phyloP scores from a whole-genome alignment of 1,140 invertebrate species.

The Zaprionus camerounensis region DNA sequence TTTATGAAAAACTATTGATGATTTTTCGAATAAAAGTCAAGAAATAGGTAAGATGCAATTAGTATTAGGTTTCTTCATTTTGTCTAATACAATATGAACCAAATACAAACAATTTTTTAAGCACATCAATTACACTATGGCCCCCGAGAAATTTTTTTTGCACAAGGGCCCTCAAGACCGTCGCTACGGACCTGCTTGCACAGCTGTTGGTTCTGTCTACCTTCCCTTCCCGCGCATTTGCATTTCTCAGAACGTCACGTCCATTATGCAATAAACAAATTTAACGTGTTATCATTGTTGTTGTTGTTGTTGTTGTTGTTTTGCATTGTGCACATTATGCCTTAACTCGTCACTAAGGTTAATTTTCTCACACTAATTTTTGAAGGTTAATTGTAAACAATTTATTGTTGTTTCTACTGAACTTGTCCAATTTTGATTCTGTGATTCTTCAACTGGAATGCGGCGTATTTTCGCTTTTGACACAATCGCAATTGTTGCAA shows the following conservation, averaged over 20 bases:
- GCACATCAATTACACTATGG: no score
- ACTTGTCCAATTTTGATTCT: constrained; percentile 11
- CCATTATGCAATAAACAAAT: constrained; percentile 74
- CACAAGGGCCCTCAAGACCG: no score
- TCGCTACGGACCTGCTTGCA: background rate
- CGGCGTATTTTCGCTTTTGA: constrained; percentile 16
- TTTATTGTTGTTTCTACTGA: constrained; percentile 18
- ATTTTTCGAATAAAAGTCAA: no score
- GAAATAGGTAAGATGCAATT: no score
- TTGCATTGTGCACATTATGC: constrained; percentile 44
- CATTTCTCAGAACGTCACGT: constrained; percentile 46
- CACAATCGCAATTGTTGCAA: constrained; percentile 24
- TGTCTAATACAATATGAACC: no score
- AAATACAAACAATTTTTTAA: no score
- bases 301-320: constrained; percentile 46
- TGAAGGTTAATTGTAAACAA: constrained; percentile 71
- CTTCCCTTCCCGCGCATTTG: constrained; percentile 60
- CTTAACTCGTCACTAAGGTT: constrained; percentile 74
- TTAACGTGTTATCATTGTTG: constrained; percentile 61
- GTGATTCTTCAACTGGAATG: constrained; percentile 10
- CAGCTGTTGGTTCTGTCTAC: constrained; percentile 65
- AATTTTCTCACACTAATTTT: constrained; percentile 76
- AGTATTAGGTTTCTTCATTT: no score
- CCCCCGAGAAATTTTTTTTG: no score
- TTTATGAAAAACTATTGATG: no score